Evolutionary conservation across 2,888 invertebrate species (phyloP), one percentile per base, ranked within the genome.

Genomic region (Epinotia demarniana): DNA sequence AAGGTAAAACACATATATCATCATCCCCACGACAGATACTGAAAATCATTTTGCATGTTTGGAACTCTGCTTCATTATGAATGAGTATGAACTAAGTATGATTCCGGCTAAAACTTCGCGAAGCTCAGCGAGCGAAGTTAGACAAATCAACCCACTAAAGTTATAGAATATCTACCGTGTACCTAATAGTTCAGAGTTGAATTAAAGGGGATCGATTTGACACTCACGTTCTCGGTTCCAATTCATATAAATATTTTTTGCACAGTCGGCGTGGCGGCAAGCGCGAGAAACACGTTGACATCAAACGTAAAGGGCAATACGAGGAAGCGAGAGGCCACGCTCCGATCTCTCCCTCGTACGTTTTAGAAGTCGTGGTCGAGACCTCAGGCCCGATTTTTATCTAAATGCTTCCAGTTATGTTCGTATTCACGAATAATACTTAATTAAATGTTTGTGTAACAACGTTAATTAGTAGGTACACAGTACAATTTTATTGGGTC

Each of bases 11-110:
- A 27, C 23, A 27, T 27, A 27, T 27, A 27, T 27, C 3, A 3
- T 27, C 33, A 33, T 5, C 6, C 33, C 6, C 33, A 33, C 6
- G 33, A 33, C 33, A 33, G 33, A 33, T 33, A 33, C 33, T 33
- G 8, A 2, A 6, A 33, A 33, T 33, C 58, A 6, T 6, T 66
- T 33, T 55, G 27, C 33, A 9, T 46, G 53, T 33, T 55, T 18
- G 18, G 18, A 53, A 53, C 66, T 33, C 4, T 46, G 55, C 16
- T 49, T 64, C 19, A 27, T 49, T 27, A 16, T 64, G 19, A 64
- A 64, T 64, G n/a, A n/a, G n/a, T n/a, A n/a, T n/a, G n/a, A 23
- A 16, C 63, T 64, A 53, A 23, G 49, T 49, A 64, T 46, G 64
- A 49, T 53, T 27, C 27, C n/a, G 63, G 8, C 23, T 64, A 16